Evolutionary conservation across 2,797 vertebrate species (phyloP).

Genomic region (Amblyraja radiata): DNA sequence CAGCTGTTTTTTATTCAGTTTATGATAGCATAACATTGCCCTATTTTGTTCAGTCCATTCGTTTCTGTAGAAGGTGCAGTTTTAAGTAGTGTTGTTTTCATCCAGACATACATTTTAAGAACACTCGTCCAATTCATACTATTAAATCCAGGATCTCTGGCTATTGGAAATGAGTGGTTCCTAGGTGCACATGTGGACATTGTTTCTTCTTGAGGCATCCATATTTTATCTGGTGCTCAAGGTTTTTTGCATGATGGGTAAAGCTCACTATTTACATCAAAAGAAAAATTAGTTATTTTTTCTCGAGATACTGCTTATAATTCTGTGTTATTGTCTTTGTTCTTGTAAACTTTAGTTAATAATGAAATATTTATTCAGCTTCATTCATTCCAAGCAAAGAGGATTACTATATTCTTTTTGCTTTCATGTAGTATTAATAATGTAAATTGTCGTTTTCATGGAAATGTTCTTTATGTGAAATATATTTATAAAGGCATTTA

Average conservation of each 20-base stretch:
- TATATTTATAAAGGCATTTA: no score
- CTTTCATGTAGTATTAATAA: not conserved
- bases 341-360: not conserved
- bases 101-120: not conserved
- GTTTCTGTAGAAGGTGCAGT: not conserved
- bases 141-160: not conserved
- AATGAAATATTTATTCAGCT: not conserved
- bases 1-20: not conserved
- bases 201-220: not conserved
- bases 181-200: not conserved
- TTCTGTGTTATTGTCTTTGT: not conserved
- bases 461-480: not conserved
- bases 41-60: not conserved
- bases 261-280: not conserved
- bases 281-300: not conserved
- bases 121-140: not conserved
- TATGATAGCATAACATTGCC: not conserved
- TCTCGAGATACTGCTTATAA: not conserved
- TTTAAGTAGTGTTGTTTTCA: not conserved
- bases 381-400: not conserved
- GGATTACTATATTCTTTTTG: not conserved
- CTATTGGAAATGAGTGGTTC: not conserved
- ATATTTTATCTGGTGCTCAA: not conserved
- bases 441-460: not conserved
- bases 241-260: not conserved